Conservation (phyloP, 2,113 vertebrate species). For the Nannobrachium achirus region DNA sequence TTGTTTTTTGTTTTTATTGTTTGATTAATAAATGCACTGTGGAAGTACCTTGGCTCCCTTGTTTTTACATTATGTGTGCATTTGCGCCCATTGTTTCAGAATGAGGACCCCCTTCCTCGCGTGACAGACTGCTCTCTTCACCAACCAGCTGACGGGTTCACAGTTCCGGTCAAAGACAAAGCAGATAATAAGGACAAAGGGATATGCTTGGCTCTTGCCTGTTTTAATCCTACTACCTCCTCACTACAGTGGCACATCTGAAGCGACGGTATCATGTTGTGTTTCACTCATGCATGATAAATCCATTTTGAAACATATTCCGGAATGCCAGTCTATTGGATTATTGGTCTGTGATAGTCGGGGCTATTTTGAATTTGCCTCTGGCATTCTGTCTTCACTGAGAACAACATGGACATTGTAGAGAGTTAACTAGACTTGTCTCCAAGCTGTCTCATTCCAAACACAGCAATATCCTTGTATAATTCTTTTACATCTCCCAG, state of each 20-base stretch:
- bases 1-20: slow-evolving; percentile 5
- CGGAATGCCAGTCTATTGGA: slow-evolving; percentile 12
- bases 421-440: not conserved
- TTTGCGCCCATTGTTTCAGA: slow-evolving; percentile 19
- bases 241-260: slow-evolving; percentile 5
- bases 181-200: slow-evolving; percentile 46
- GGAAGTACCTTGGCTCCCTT: slow-evolving; percentile 1
- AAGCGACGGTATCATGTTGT: slow-evolving; percentile 27
- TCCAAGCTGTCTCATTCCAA: not conserved
- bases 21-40: slow-evolving; percentile 12
- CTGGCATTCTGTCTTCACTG: slow-evolving; percentile 4
- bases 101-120: slow-evolving; percentile 28
- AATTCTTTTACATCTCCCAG: too few relatives aligned
- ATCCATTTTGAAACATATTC: slow-evolving; percentile 19
- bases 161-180: slow-evolving; percentile 35
- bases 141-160: slow-evolving; percentile 55
- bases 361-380: slow-evolving; percentile 26
- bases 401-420: not conserved
- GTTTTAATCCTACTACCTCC: slow-evolving; percentile 39
- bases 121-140: slow-evolving; percentile 35
- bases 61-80: slow-evolving; percentile 20
- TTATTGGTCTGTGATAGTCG: slow-evolving; percentile 26
- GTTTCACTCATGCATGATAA: slow-evolving; percentile 39
- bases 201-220: not conserved
- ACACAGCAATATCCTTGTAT: not conserved